Base-by-base conservation (phyloP, 2,888 invertebrate species). In the Aelia acuminata region DNA sequence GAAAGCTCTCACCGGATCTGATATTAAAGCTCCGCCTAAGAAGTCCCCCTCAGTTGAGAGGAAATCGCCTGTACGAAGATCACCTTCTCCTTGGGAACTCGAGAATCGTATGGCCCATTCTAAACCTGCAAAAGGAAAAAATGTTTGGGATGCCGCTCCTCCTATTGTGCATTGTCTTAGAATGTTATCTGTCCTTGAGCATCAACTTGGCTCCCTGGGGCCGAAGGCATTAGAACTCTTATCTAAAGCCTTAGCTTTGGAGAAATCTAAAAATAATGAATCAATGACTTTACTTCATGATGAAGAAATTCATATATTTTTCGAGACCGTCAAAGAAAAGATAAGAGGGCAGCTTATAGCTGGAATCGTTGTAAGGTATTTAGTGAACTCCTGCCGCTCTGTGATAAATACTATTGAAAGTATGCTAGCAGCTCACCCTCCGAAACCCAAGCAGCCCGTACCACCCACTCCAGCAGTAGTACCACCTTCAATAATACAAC, bases 271-370 rank as follows among this genome's bases (percentile, higher is more conserved):
- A 88, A 92, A 89, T 85, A 89, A 88, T 87, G 90, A 94, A 1
- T 90, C 96, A 0, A 96, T 96, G 92, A 95, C 96, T 3, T 95
- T 95, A 89, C 92, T 97, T 70, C 92, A 97, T 0, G 94, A 94
- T 87, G 95, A 95, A 89, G 96, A 97, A 87, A 93, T 95, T 70
- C 95, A 95, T 88, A 94, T 96, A 0, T 93, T 97, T 90, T 94
- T 97, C 90, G 97, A 97, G 93, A 97, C 97, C 0, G 95, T 96
- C 0, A 97, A 97, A 91, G 97, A 97, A 92, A 97, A 97, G 92
- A 93, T 97, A 84, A 96, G 96, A 92, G 96, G 96, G 84, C 95
- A 96, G 87, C 92, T 95, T 89, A 94, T 96, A 91, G 96, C 96
- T 48, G 95, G 95, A 88, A 94, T 96, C 90, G 94, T 95, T 15